A percentile compares a stretch with the other conserved stretches of the same genome.
phyloP scores from a whole-genome alignment of 2,797 vertebrate species.

The Xenops minutus region DNA sequence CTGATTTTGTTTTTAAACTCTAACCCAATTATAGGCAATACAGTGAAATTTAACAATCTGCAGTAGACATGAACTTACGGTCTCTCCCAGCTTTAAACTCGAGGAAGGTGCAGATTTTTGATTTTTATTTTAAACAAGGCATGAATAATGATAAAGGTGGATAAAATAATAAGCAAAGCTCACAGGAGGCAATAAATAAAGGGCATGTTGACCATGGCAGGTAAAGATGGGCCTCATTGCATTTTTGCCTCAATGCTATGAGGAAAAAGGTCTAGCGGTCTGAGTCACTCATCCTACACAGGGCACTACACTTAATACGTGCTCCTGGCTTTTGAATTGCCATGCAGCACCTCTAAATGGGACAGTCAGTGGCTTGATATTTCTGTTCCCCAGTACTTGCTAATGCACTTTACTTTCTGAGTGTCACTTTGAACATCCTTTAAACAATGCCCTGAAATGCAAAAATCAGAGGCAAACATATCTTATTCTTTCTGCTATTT shows the following conservation, averaged over 20 bases:
- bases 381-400: neutral
- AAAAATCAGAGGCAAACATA: neutral
- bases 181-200: neutral
- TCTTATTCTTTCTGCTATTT: neutral
- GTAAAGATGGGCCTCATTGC: neutral
- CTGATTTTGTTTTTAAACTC: neutral
- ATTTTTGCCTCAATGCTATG: neutral
- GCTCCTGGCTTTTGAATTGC: neutral
- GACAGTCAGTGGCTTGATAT: neutral
- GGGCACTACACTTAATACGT: neutral
- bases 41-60: neutral
- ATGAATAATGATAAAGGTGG: neutral
- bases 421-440: neutral
- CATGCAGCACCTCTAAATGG: neutral
- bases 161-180: slow-evolving; percentile 5
- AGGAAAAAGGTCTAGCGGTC: neutral
- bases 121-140: slow-evolving; percentile 5
- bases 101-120: neutral
- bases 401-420: neutral
- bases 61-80: rapidly evolving
- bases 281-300: neutral
- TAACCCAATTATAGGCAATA: neutral
- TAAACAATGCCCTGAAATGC: neutral
- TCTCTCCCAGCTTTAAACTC: neutral
- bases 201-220: neutral